These are phyloP conservation scores for Axinella damicornis DNA, from an alignment of 37 sponge, comb jelly and placozoan genomes.

Conservation along the genomic window DNA sequence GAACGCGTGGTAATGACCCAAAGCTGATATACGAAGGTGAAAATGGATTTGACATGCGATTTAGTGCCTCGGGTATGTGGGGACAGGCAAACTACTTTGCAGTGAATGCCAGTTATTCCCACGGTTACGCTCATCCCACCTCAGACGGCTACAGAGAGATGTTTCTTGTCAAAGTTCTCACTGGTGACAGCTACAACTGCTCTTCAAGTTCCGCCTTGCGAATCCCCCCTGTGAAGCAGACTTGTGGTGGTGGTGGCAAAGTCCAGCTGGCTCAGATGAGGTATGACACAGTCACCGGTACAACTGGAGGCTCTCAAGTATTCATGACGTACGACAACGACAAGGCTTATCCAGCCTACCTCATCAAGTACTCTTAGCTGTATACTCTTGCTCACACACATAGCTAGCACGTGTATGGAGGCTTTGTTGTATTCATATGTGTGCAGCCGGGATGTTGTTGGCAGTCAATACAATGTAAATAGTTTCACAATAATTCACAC, in stretches of 20 bases:
- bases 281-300: slow-evolving; percentile 87
- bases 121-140: slow-evolving; percentile 56
- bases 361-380: slow-evolving; percentile 56
- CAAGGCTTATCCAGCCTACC: slow-evolving; percentile 86
- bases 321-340: slow-evolving; percentile 86
- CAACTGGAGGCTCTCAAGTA: slow-evolving; percentile 71
- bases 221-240: slow-evolving; percentile 71
- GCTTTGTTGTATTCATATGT: too few species aligned
- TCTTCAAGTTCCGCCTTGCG: slow-evolving; percentile 47
- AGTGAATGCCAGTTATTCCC: slow-evolving; percentile 87
- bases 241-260: neutral
- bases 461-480: too few species aligned
- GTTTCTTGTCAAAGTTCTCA: slow-evolving; percentile 79
- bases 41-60: slow-evolving; percentile 88
- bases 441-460: too few species aligned
- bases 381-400: too few species aligned
- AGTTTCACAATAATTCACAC: too few species aligned
- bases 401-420: too few species aligned
- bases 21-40: slow-evolving; percentile 74
- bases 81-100: slow-evolving; percentile 90
- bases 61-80: slow-evolving; percentile 77
- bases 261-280: slow-evolving; percentile 51
- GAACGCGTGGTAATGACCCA: slow-evolving; percentile 77
- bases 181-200: slow-evolving; percentile 69
- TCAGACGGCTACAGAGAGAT: slow-evolving; percentile 48